Evolutionary conservation across 1,140 invertebrate genomes (phyloP).

Genomic region (Leptopilina boulardi): DNA sequence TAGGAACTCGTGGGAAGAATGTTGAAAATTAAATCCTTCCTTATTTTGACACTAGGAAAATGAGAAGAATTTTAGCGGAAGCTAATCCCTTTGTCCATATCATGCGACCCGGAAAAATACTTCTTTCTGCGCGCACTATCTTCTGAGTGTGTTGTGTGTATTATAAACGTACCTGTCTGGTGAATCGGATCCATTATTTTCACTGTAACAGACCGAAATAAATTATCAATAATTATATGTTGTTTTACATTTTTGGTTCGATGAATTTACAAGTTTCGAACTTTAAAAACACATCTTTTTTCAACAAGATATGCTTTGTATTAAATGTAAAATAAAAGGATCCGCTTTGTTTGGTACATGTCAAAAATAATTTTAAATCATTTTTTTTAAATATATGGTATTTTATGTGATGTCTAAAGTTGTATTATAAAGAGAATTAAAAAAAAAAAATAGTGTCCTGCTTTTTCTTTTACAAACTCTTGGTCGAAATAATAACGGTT

Average conservation of each 20-base stretch:
- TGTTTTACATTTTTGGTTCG: not conserved
- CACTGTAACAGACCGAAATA: not conserved
- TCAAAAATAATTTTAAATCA: not conserved
- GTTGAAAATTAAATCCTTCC: slow-evolving; percentile 63
- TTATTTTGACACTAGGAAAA: not conserved
- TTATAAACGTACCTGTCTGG: slow-evolving; percentile 16
- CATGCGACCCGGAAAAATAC: slow-evolving; percentile 45
- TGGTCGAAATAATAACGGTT: slow-evolving; percentile 41
- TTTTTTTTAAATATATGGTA: no score
- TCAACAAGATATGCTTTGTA: not conserved
- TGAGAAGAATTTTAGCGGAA: slow-evolving; percentile 22
- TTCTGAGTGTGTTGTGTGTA: not conserved
- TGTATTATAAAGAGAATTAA: not conserved
- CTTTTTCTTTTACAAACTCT: not conserved
- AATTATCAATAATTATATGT: not conserved
- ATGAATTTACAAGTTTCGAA: slow-evolving; percentile 11
- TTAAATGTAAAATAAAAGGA: not conserved
- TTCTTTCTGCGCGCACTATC: not conserved
- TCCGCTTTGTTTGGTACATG: not conserved
- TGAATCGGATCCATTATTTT: not conserved
- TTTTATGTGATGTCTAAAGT: no score
- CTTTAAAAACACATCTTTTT: not conserved
- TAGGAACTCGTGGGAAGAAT: slow-evolving; percentile 68
- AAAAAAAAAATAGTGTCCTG: not conserved
- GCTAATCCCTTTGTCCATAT: slow-evolving; percentile 59